Conservation (phyloP, 2,888 invertebrate genomes). For the Lottia scabra region DNA sequence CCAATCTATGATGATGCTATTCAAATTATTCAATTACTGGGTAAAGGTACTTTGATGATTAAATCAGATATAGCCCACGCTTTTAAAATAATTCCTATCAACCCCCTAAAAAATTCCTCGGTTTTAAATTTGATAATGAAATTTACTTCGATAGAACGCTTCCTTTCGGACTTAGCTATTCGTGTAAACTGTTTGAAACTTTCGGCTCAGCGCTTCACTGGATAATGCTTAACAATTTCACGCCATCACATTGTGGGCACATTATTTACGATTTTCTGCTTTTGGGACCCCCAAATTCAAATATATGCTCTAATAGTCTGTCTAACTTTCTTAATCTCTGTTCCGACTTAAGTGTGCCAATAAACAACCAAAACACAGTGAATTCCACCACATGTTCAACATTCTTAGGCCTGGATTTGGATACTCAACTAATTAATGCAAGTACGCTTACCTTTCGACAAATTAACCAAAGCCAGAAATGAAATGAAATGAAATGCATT, state of each 20-base stretch:
- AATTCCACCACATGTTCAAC: not conserved
- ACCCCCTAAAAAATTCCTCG: not conserved
- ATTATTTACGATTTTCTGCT: not conserved
- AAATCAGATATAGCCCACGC: slow-evolving; percentile 15
- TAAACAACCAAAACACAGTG: not conserved
- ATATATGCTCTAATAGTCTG: not conserved
- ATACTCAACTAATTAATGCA: not conserved
- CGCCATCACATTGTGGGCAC: not conserved
- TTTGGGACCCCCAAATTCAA: not conserved
- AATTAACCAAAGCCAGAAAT: not conserved
- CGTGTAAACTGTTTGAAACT: slow-evolving; percentile 8
- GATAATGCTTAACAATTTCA: not conserved
- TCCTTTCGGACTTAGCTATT: slow-evolving; percentile 8
- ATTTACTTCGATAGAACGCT: slow-evolving; percentile 4
- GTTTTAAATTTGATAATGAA: not conserved
- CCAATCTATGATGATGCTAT: too few relatives aligned
- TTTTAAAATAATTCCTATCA: slow-evolving; percentile 13
- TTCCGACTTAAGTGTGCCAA: not conserved
- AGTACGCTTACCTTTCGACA: not conserved
- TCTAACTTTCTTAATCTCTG: not conserved
- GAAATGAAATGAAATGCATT: too few relatives aligned
- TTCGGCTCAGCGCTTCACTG: slow-evolving; percentile 3
- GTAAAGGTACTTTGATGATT: not conserved
- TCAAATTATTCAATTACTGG: too few relatives aligned
- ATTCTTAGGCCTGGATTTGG: not conserved